A percentile compares a stretch with the other conserved stretches of the same genome.
phyloP scores from a whole-genome alignment of 2,797 vertebrate genomes.

The Ctenosaura bakeri region DNA sequence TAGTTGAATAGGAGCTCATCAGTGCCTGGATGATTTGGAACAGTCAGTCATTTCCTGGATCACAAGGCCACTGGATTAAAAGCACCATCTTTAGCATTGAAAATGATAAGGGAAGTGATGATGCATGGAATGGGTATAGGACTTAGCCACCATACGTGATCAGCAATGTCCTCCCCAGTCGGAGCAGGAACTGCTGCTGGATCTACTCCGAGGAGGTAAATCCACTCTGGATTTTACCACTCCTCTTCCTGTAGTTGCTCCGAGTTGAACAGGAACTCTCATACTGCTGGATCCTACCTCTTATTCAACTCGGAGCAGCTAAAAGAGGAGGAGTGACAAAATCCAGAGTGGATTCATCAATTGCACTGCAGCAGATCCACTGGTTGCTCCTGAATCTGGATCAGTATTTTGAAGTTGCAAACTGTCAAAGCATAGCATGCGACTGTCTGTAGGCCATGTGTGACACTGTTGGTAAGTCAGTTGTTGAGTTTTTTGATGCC shows the following conservation, averaged over 20 bases:
- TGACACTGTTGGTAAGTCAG: neutral
- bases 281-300: too few species aligned
- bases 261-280: too few species aligned
- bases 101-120: neutral
- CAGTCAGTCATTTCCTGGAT: neutral
- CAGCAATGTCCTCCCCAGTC: neutral
- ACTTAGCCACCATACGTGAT: neutral
- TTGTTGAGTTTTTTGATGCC: too few species aligned
- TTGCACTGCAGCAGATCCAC: too few species aligned
- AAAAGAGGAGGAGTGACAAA: too few species aligned
- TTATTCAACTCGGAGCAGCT: too few species aligned
- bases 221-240: too few species aligned
- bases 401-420: neutral
- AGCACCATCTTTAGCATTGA: too few species aligned
- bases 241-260: too few species aligned
- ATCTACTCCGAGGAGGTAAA: too few species aligned
- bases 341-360: too few species aligned
- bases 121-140: neutral
- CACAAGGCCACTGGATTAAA: neutral
- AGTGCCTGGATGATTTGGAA: neutral
- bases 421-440: neutral
- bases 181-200: too few species aligned
- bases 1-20: neutral
- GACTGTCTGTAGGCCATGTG: neutral
- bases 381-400: neutral